Conservation (phyloP, 1,140 invertebrate genomes). For the Drosophila saltans region DNA sequence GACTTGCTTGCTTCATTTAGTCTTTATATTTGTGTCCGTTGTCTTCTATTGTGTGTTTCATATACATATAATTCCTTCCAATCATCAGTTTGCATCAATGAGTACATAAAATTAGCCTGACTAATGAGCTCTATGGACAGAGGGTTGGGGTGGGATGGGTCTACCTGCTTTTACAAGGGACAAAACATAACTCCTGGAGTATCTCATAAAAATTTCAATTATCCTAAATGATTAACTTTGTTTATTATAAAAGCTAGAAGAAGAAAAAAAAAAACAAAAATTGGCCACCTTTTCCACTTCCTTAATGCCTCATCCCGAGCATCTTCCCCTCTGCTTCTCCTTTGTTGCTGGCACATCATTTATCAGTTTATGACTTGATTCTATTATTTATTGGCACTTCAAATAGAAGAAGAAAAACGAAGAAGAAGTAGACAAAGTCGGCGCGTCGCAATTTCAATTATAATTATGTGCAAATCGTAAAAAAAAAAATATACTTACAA, state of each 20-base stretch:
- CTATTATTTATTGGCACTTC: constrained; percentile 82
- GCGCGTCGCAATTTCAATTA: constrained; percentile 81
- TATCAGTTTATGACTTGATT: constrained; percentile 82
- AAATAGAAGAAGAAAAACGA: constrained; percentile 30
- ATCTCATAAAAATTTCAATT: constrained; percentile 83
- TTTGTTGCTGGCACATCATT: constrained; percentile 60
- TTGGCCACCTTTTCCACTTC: neutral
- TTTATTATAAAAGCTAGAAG: constrained; percentile 59
- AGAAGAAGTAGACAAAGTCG: constrained; percentile 38
- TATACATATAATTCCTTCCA: constrained; percentile 61
- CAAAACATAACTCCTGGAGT: constrained; percentile 57
- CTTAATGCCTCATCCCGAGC: constrained; percentile 21
- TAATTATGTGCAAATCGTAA: constrained; percentile 83
- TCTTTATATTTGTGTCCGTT: constrained; percentile 19
- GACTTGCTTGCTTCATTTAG: too few relatives aligned
- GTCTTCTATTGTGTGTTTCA: constrained; percentile 2
- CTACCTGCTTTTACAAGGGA: constrained; percentile 46
- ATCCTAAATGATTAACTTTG: constrained; percentile 83
- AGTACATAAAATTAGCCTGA: constrained; percentile 48
- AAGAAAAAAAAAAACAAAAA: neutral
- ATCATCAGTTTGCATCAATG: constrained; percentile 74
- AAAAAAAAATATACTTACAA: constrained; percentile 56
- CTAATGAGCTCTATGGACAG: constrained; percentile 50
- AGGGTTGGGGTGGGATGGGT: neutral
- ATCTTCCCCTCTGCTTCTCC: constrained; percentile 32